phyloP scores from a whole-genome alignment of 1,140 invertebrate species.

The Nomia melanderi region DNA sequence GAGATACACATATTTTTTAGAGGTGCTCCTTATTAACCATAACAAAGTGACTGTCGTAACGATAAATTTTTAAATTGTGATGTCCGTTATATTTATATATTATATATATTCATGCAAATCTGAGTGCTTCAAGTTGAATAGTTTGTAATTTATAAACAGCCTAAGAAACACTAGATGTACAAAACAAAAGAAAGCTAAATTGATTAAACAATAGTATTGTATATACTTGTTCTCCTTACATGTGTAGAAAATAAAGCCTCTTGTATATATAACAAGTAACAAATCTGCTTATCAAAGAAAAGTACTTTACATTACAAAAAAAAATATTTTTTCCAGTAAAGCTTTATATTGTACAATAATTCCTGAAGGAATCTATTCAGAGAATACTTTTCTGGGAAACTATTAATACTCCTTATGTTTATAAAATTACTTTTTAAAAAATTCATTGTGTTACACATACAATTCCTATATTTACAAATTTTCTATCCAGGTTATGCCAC shows the following conservation, averaged over 20 bases:
- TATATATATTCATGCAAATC: neutral
- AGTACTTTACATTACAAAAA: neutral
- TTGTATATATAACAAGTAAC: constrained; percentile 41
- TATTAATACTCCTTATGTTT: neutral
- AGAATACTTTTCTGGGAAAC: neutral
- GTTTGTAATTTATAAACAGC: constrained; percentile 12
- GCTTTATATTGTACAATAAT: neutral
- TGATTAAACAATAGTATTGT: constrained; percentile 19
- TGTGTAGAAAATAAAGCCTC: constrained; percentile 44
- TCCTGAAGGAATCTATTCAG: neutral
- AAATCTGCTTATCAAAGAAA: constrained; percentile 16
- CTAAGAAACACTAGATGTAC: constrained; percentile 31
- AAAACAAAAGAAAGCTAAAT: neutral
- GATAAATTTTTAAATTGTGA: constrained; percentile 4
- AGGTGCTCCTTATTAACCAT: constrained; percentile 10
- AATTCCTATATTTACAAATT: constrained; percentile 20
- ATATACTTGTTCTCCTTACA: constrained; percentile 11
- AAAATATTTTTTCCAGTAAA: constrained; percentile 18
- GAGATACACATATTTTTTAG: constrained; percentile 7
- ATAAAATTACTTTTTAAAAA: neutral
- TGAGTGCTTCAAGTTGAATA: neutral
- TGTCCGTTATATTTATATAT: neutral
- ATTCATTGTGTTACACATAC: constrained; percentile 1
- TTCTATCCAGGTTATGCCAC: neutral
- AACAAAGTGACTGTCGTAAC: neutral